Evolutionary conservation across 1,140 invertebrate genomes (phyloP).

Genomic region (Zaprionus gabonicus): DNA sequence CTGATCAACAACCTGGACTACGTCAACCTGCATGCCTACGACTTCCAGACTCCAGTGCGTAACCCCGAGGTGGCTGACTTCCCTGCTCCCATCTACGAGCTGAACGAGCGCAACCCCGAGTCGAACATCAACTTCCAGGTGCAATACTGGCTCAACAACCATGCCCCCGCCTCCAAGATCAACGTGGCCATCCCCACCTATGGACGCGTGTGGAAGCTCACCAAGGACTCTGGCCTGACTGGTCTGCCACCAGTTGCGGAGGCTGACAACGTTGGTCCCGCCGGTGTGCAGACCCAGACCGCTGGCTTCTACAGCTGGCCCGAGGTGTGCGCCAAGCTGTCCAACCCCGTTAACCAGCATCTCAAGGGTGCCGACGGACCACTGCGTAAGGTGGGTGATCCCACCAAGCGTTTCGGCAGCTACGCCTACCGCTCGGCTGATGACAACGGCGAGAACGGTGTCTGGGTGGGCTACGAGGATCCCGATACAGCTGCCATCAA

Average conservation of each 20-base stretch:
- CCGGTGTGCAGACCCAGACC: constrained; percentile 87
- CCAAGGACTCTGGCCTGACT: constrained; percentile 89
- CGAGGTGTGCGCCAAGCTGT: constrained; percentile 91
- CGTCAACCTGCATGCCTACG: constrained; percentile 91
- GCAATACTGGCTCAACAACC: constrained; percentile 87
- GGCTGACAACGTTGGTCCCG: constrained; percentile 88
- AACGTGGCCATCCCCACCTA: constrained; percentile 93
- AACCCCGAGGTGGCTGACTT: constrained; percentile 91
- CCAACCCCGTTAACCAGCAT: constrained; percentile 87
- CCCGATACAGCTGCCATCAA: constrained; percentile 93
- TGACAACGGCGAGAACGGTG: constrained; percentile 88
- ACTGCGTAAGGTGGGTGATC: constrained; percentile 89
- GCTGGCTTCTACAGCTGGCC: constrained; percentile 91
- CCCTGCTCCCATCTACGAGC: constrained; percentile 89
- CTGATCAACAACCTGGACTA: constrained; percentile 91
- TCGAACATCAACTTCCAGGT: constrained; percentile 88
- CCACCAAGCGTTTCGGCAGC: constrained; percentile 90
- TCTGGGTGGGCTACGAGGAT: constrained; percentile 97
- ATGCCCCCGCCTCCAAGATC: constrained; percentile 90
- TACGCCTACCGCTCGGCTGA: constrained; percentile 91
- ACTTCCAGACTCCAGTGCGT: constrained; percentile 90
- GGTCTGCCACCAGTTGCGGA: constrained; percentile 90
- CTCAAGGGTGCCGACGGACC: constrained; percentile 87
- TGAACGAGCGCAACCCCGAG: constrained; percentile 88
- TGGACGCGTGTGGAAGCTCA: constrained; percentile 93